Conservation (phyloP, 2,888 invertebrate species). For the Aethes cnicana region DNA sequence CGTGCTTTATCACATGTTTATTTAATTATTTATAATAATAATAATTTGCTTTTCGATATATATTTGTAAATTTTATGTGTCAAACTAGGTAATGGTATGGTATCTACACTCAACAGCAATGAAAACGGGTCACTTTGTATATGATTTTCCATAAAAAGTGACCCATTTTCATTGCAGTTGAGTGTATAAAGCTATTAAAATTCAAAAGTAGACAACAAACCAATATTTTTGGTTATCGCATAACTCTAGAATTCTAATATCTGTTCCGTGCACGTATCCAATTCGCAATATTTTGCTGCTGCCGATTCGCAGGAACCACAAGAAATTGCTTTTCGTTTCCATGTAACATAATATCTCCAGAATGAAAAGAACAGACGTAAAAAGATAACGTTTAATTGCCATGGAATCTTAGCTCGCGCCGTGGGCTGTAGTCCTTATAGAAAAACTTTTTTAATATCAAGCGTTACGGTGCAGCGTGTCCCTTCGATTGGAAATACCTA, state of each 20-base stretch:
- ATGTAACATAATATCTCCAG: conserved; percentile 24
- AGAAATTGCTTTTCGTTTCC: conserved; percentile 14
- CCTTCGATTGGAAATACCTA: conserved; percentile 70
- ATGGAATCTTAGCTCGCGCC: conserved; percentile 53
- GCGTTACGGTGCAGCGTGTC: conserved; percentile 58
- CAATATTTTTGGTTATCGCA: background rate
- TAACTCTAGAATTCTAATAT: conserved; percentile 19
- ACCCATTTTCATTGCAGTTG: too few relatives aligned
- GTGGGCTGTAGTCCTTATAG: conserved; percentile 53
- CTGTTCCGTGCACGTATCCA: conserved; percentile 11
- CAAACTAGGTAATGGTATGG: too few relatives aligned
- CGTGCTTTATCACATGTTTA: too few relatives aligned
- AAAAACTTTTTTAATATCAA: conserved; percentile 80
- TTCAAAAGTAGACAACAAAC: background rate
- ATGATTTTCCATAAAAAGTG: too few relatives aligned
- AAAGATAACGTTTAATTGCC: conserved; percentile 57
- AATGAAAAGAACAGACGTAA: conserved; percentile 23
- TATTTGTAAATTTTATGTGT: too few relatives aligned
- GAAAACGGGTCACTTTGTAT: too few relatives aligned
- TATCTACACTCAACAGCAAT: too few relatives aligned
- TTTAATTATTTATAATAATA: too few relatives aligned
- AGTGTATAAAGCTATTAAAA: background rate
- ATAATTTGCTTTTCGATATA: too few relatives aligned
- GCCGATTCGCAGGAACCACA: conserved; percentile 14
- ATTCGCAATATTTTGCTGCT: conserved; percentile 18